Evolutionary conservation across 2,113 vertebrate species (phyloP).

Genomic region (Tonatia bakeri): DNA sequence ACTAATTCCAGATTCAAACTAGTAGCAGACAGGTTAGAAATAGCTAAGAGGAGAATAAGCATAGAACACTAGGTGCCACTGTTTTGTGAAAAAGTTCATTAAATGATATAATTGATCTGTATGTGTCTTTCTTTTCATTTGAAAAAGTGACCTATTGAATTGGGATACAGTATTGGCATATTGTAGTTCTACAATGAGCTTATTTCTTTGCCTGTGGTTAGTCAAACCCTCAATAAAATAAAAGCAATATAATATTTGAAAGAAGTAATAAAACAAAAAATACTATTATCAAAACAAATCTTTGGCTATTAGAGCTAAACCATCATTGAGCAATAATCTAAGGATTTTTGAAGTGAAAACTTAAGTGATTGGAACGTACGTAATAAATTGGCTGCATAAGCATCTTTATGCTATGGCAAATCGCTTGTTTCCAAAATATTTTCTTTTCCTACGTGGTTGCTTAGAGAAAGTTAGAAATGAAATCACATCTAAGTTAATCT

Average conservation of each 20-base stretch:
- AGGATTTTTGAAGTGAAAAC: neutral
- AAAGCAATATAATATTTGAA: neutral
- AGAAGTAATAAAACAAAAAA: neutral
- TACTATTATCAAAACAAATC: neutral
- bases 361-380: neutral
- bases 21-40: neutral
- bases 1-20: neutral
- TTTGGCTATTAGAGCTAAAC: neutral
- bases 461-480: neutral
- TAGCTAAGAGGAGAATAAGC: neutral
- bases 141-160: neutral
- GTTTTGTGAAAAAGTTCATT: slow-evolving; percentile 38
- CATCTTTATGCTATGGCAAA: neutral
- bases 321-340: neutral
- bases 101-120: neutral
- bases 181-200: neutral
- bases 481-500: neutral
- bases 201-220: neutral
- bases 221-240: neutral
- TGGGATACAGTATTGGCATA: neutral
- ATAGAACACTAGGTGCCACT: slow-evolving; percentile 13
- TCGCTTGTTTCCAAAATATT: neutral
- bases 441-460: neutral
- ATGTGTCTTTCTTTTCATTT: neutral
- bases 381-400: neutral